phyloP scores from a whole-genome alignment of 2,113 vertebrate genomes.

The Carettochelys insculpta region DNA sequence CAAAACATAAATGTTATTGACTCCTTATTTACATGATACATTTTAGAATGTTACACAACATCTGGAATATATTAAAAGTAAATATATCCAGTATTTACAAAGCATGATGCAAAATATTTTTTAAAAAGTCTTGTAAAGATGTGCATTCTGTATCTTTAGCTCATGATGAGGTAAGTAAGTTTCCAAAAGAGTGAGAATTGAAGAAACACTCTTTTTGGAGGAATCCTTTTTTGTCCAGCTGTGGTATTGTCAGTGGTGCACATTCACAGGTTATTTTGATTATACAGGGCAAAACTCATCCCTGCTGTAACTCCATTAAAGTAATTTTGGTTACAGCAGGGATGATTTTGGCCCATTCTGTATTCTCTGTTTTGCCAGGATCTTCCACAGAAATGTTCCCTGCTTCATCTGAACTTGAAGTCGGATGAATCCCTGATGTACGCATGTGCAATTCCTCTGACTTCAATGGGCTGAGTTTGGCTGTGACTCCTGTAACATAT shows the following conservation, averaged over 20 bases:
- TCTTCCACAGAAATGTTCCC: slow-evolving; percentile 36
- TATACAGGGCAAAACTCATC: slow-evolving; percentile 39
- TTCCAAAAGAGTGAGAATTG: slow-evolving; percentile 51
- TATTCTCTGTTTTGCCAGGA: slow-evolving; percentile 17
- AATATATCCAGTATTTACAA: slow-evolving; percentile 57
- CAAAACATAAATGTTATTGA: slow-evolving; percentile 48
- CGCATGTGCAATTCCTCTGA: slow-evolving; percentile 36
- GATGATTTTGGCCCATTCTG: slow-evolving; percentile 29
- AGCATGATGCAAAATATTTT: slow-evolving; percentile 23
- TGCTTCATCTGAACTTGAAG: slow-evolving; percentile 42
- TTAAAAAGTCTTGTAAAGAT: slow-evolving; percentile 64
- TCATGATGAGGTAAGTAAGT: slow-evolving; percentile 71
- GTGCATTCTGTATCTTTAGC: slow-evolving; percentile 47
- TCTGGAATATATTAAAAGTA: slow-evolving; percentile 64
- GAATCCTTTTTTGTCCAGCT: slow-evolving; percentile 14
- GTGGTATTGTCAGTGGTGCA: neutral
- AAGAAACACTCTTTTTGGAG: slow-evolving; percentile 24
- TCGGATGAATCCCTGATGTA: slow-evolving; percentile 41
- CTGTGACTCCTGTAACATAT: slow-evolving; percentile 41
- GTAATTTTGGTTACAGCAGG: slow-evolving; percentile 51
- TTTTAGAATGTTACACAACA: slow-evolving; percentile 53
- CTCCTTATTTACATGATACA: slow-evolving; percentile 38
- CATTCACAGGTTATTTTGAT: neutral
- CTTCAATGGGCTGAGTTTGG: slow-evolving; percentile 42
- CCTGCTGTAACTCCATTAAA: slow-evolving; percentile 58